Percentiles rank a stretch among this genome's conserved stretches.
Conservation (phyloP, 2,113 vertebrate genomes). For the Phalacrocorax carbo region DNA sequence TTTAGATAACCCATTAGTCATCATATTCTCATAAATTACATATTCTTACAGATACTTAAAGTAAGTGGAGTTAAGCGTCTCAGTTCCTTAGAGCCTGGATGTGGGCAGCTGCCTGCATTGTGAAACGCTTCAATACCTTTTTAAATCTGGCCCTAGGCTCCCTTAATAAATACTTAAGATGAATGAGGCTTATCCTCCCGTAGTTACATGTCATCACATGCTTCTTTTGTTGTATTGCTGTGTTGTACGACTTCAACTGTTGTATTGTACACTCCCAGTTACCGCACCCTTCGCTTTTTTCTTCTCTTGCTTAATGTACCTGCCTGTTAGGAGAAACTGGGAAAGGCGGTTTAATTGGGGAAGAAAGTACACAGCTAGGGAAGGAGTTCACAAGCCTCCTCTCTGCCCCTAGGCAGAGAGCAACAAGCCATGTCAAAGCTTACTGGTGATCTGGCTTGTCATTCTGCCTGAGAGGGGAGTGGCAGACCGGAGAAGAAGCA, state of each 20-base stretch:
- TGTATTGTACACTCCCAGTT: neutral
- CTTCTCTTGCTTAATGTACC: neutral
- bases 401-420: neutral
- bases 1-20: neutral
- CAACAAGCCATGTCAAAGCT: neutral
- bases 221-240: too few species aligned
- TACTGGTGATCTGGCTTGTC: neutral
- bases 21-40: neutral
- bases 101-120: neutral
- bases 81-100: neutral
- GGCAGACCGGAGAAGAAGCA: neutral
- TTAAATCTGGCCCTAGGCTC: neutral
- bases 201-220: neutral
- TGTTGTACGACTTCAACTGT: neutral
- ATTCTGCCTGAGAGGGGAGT: neutral
- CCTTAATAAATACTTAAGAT: neutral
- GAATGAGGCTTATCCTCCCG: neutral
- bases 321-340: neutral
- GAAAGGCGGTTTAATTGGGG: neutral
- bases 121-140: neutral
- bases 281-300: neutral
- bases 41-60: neutral
- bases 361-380: neutral
- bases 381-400: neutral
- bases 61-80: neutral